Percentiles rank a stretch among this genome's conserved stretches.
phyloP scores from a whole-genome alignment of 2,888 invertebrate species.

The Cordilura impudica region DNA sequence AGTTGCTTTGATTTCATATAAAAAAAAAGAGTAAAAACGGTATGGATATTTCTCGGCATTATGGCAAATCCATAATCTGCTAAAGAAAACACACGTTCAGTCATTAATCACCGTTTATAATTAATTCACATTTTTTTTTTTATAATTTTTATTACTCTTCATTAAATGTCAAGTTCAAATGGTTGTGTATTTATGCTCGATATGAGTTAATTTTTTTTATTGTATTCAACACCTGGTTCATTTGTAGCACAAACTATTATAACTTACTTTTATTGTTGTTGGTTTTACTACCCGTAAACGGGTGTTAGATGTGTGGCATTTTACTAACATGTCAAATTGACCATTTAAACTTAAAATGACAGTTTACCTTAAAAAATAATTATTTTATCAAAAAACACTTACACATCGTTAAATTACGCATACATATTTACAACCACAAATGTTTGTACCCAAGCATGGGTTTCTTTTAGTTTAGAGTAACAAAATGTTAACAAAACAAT shows the following conservation, averaged over 20 bases:
- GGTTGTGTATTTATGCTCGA: constrained; percentile 3
- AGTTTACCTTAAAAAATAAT: constrained; percentile 21
- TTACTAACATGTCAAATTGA: constrained; percentile 42
- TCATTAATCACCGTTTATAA: no score
- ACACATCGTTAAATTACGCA: not conserved
- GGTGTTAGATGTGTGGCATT: constrained; percentile 41
- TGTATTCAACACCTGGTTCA: constrained; percentile 40
- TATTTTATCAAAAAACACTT: not conserved
- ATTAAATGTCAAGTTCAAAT: constrained; percentile 45
- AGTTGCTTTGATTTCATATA: no score
- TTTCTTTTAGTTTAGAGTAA: not conserved
- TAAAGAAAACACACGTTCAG: no score
- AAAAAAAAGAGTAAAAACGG: no score
- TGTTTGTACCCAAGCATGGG: not conserved
- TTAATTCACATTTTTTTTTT: not conserved
- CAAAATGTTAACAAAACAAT: constrained; percentile 10
- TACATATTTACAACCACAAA: not conserved
- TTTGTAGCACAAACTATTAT: not conserved
- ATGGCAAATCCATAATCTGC: no score
- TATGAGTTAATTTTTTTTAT: not conserved
- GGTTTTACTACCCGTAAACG: not conserved
- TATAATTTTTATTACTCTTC: not conserved
- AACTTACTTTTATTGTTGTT: not conserved
- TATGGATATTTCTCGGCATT: no score
- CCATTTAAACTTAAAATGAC: constrained; percentile 50